Conservation (phyloP, 2,888 invertebrate species). For the Lacanobia wlatinum region DNA sequence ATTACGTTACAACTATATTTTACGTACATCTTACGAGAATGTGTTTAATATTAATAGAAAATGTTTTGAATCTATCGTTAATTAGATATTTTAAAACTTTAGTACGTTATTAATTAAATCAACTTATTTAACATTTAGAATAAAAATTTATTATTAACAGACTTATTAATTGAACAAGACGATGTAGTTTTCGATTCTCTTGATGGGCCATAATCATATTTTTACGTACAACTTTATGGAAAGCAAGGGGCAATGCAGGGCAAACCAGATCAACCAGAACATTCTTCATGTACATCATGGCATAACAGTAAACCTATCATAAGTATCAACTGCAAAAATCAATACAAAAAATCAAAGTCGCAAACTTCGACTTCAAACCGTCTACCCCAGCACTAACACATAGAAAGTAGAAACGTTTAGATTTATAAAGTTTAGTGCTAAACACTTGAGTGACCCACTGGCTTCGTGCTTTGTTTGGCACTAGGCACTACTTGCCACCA, state of each 20-base stretch:
- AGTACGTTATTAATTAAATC: not conserved
- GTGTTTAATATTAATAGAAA: slow-evolving; percentile 9
- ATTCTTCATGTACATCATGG: too few species aligned
- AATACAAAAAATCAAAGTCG: not conserved
- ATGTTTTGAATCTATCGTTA: not conserved
- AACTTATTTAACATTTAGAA: not conserved
- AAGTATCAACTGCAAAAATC: too few species aligned
- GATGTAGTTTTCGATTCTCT: not conserved
- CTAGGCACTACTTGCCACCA: not conserved
- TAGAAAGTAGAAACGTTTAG: slow-evolving; percentile 57
- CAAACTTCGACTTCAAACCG: slow-evolving; percentile 16
- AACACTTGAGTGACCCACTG: slow-evolving; percentile 50
- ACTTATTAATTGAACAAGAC: not conserved
- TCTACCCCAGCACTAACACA: slow-evolving; percentile 38
- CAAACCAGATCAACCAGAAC: too few species aligned
- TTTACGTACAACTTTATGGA: not conserved
- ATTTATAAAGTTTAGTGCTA: slow-evolving; percentile 50
- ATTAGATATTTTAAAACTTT: not conserved
- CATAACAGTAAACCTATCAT: too few species aligned
- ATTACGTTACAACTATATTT: slow-evolving; percentile 27
- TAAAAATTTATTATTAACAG: not conserved
- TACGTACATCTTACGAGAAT: not conserved
- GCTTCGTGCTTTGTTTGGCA: slow-evolving; percentile 47
- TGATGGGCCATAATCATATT: too few species aligned
- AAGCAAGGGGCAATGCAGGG: too few species aligned